phyloP scores from a whole-genome alignment of 1,140 invertebrate genomes.

The Brachionus rubens region DNA sequence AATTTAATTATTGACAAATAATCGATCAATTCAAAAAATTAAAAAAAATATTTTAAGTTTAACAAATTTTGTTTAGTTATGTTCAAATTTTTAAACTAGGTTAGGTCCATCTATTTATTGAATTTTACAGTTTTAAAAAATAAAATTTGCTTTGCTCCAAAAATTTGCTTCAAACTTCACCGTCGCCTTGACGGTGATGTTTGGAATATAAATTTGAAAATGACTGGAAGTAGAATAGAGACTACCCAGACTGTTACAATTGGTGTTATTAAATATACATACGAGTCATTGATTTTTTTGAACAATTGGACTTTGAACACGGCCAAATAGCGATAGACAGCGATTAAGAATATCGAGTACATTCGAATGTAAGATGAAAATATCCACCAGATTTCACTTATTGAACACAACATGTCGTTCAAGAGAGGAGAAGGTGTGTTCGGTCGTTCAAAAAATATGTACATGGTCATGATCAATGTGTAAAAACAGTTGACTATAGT shows the following conservation, averaged over 20 bases:
- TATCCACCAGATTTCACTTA: slow-evolving; percentile 36
- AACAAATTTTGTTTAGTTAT: too few species aligned
- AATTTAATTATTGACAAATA: too few species aligned
- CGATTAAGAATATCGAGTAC: slow-evolving; percentile 14
- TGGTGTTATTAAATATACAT: not conserved
- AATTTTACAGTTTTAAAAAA: too few species aligned
- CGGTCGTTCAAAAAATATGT: slow-evolving; percentile 11
- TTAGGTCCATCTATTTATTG: too few species aligned
- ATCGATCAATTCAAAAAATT: too few species aligned
- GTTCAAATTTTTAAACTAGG: too few species aligned
- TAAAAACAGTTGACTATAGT: slow-evolving; percentile 14
- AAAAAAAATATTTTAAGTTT: too few species aligned
- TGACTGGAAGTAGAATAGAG: not conserved
- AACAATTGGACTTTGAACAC: not conserved
- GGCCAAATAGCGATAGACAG: slow-evolving; percentile 4
- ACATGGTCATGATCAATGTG: slow-evolving; percentile 1
- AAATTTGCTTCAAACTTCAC: too few species aligned
- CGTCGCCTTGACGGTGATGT: too few species aligned
- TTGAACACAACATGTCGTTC: not conserved
- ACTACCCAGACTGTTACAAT: not conserved
- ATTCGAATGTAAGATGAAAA: slow-evolving; percentile 7
- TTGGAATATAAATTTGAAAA: slow-evolving; percentile 16
- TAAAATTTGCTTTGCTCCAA: too few species aligned
- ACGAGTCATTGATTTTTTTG: slow-evolving; percentile 1
- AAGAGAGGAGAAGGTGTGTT: not conserved